Base-by-base conservation (phyloP, 2,797 vertebrate genomes). In the Myotis vivesi region DNA sequence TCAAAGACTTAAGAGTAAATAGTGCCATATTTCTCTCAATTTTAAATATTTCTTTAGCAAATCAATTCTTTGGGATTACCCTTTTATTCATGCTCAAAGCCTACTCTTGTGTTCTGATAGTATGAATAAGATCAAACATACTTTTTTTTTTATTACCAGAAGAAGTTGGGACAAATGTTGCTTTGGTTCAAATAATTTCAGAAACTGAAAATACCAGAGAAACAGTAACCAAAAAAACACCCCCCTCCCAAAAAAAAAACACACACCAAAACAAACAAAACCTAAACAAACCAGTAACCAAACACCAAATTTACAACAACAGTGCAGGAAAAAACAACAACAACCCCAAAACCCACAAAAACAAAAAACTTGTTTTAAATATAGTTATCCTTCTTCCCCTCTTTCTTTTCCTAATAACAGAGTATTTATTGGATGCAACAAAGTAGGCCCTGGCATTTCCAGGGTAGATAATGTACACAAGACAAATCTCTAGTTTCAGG, bases 401-500 rank as follows among this genome's bases (percentile, higher is more conserved):
- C 75, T 85, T 87, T 71, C 62, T 82, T 84, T 55, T 33, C 53
- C 44, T 71, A 94, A 91, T 96, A 91, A 89, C 12, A 90, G 92
- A 84, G 64, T 76, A 95, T 97, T 96, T 96, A 95, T 89, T 69
- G 94, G 93, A 85, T 62, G 69, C 86, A 81, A 84, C 49, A 73
- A 85, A 95, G 82, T 49, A 62, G 82, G 88, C 69, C 57, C 93
- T 8, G 2, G 41, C 7, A 2, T 97, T 96, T 96, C 79, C 89
- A 81, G 84, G 22, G 33, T 93, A 95, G 92, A 79, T 91, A 95
- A 94, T 86, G 88, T 97, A 97, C 91, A 96, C 92, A 91, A 97
- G 97, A 81, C 53, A 71, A 72, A 93, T 92, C 89, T 97, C 97
- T 97, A 85, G 91, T 98, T 97, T 97, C 96, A 97, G 77, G 79